Conservation (phyloP, 2,888 invertebrate genomes). For the Listrodromus nycthemerus region DNA sequence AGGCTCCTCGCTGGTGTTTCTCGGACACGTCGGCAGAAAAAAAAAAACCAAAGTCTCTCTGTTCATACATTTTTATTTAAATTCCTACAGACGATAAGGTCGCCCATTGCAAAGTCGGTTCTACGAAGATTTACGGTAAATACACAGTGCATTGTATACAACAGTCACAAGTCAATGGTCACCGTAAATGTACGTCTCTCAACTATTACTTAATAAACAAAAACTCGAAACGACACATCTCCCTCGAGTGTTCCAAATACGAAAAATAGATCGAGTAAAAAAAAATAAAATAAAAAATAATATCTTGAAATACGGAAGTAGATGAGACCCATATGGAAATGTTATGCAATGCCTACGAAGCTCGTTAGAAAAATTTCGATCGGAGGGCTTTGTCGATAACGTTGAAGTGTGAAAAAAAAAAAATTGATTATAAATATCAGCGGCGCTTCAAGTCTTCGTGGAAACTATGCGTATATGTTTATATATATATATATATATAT, state of each 20-base stretch:
- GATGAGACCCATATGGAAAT: conserved; percentile 65
- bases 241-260: conserved; percentile 5
- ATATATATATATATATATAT: no score
- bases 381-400: conserved; percentile 2
- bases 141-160: conserved; percentile 55
- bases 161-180: conserved; percentile 31
- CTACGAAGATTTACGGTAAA: conserved; percentile 42
- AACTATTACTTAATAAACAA: no score
- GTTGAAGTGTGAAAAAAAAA: not conserved
- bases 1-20: not conserved
- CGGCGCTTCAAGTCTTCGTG: conserved; percentile 5
- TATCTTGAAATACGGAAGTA: conserved; percentile 36
- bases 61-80: conserved; percentile 49
- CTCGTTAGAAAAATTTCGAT: conserved; percentile 9
- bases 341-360: conserved; percentile 48
- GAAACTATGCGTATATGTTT: not conserved
- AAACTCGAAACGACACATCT: not conserved
- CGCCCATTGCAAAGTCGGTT: conserved; percentile 17
- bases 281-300: not conserved
- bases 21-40: not conserved
- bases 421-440: conserved; percentile 21
- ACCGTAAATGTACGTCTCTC: conserved; percentile 28
- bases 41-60: not conserved
- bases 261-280: conserved; percentile 10
- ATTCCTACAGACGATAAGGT: conserved; percentile 29